These are phyloP conservation scores for Sicus ferrugineus DNA, from an alignment of 2,888 invertebrate genomes.

Conservation along the genomic window DNA sequence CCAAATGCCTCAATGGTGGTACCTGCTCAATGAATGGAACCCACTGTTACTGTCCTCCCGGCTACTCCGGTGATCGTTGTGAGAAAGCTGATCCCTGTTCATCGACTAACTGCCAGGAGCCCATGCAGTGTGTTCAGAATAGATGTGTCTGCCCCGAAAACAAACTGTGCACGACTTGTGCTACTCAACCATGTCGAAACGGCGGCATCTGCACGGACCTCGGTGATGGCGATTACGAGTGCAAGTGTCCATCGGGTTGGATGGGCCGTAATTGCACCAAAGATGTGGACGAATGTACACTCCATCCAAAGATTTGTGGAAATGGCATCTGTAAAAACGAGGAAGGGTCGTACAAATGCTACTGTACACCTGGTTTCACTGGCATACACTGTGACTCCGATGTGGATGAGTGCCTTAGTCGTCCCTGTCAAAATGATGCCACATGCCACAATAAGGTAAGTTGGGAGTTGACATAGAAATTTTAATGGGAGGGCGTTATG, in stretches of 20 bases:
- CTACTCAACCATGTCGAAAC: constrained; percentile 71
- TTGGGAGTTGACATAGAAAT: constrained; percentile 16
- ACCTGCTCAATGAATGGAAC: constrained; percentile 62
- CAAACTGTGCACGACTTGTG: constrained; percentile 67
- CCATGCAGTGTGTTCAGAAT: constrained; percentile 61
- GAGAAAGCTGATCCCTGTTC: constrained; percentile 60
- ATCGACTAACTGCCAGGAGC: constrained; percentile 59
- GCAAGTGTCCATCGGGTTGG: constrained; percentile 70
- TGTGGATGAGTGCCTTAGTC: constrained; percentile 86
- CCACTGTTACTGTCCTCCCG: constrained; percentile 60
- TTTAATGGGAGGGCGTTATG: neutral
- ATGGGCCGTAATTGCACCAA: constrained; percentile 69
- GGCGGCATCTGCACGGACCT: constrained; percentile 72
- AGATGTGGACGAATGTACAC: constrained; percentile 76
- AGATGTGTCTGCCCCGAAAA: constrained; percentile 63
- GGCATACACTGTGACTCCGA: constrained; percentile 85
- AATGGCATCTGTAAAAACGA: constrained; percentile 84
- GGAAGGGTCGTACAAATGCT: constrained; percentile 81
- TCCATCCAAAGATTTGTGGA: constrained; percentile 73
- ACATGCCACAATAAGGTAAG: constrained; percentile 77
- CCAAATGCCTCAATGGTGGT: constrained; percentile 62
- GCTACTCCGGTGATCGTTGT: constrained; percentile 61
- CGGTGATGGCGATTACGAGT: constrained; percentile 67
- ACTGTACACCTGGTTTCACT: constrained; percentile 87
- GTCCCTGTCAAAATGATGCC: constrained; percentile 84